Evolutionary conservation across 2,113 vertebrate species (phyloP).

Genomic region (Leptosomus discolor): DNA sequence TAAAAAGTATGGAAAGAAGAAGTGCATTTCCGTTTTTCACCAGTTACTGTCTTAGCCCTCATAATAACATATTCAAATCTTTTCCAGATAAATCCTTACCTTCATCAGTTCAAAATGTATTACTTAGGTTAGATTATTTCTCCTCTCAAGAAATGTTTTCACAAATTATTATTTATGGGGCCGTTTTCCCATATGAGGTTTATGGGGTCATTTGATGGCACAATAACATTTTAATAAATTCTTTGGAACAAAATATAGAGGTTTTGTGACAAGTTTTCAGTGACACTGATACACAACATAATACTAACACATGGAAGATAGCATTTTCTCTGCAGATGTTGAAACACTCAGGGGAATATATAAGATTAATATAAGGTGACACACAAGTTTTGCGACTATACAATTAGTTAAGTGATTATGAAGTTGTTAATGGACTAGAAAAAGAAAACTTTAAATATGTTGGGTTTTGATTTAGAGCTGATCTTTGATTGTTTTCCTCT

Average conservation of each 20-base stretch:
- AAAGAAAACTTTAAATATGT: not conserved
- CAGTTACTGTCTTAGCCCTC: not conserved
- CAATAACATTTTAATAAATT: not conserved
- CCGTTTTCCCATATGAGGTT: fast-evolving
- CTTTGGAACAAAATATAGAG: not conserved
- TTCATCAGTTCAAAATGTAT: not conserved
- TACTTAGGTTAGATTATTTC: not conserved
- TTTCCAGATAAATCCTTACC: not conserved
- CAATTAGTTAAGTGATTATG: not conserved
- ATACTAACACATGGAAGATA: not conserved
- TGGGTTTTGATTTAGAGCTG: not conserved
- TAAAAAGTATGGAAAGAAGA: not conserved
- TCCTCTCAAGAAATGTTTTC: not conserved
- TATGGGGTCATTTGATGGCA: not conserved
- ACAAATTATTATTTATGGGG: not conserved
- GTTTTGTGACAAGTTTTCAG: not conserved
- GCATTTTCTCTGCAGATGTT: not conserved
- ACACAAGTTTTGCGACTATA: not conserved
- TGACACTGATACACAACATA: not conserved
- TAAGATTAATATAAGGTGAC: not conserved
- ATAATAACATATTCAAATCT: not conserved
- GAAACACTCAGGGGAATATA: not conserved
- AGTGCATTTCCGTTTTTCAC: not conserved
- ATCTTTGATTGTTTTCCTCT: not conserved
- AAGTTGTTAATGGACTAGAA: not conserved